Base-by-base conservation (phyloP, 2,113 vertebrate species). In the Crocuta crocuta region DNA sequence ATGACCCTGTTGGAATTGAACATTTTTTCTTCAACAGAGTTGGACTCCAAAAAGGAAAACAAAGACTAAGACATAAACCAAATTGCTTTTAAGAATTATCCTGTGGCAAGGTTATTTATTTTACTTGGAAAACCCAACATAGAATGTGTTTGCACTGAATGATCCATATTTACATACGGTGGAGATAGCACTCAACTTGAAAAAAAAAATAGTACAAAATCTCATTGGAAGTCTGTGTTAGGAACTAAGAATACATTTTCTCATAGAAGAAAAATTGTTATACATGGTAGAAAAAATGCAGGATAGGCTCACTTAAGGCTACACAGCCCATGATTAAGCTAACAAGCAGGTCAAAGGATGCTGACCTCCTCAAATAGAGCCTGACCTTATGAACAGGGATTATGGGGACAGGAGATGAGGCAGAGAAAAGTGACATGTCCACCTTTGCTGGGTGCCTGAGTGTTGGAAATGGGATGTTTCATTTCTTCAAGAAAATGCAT, bases 41-140 rank as follows among this genome's bases (percentile, higher is more conserved):
- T 95, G 83, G 81, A 92, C 26, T 85, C 87, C 65, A 87, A 61
- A 89, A 95, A 82, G 70, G n/a, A 53, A 97, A 97, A 87, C 28
- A 95, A 95, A 95, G 88, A 28, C 35, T 76, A 74, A 97, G 92
- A 43, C 50, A 28, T 58, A 92, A 94, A 84, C 79, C 58, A 87
- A 97, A 84, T 78, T 71, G 50, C 84, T 78, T 95, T 96, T 87
- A 93, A 90, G 86, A 96, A 73, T 97, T 70, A 91, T 84, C 80
- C 58, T 82, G 80, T 76, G 91, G 55, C 53, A 65, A 87, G 7
- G 31, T 81, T 89, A 89, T 93, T 97, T 94, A 68, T 94, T 96
- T 97, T 17, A 53, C 91, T 93, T 82, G 53, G 85, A 68, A 92
- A 79, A 84, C 65, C 39, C 33, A 93, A 17, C 50, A 43, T 58